Base-by-base conservation (phyloP, 2,888 invertebrate species). In the Dynastes tityus region DNA sequence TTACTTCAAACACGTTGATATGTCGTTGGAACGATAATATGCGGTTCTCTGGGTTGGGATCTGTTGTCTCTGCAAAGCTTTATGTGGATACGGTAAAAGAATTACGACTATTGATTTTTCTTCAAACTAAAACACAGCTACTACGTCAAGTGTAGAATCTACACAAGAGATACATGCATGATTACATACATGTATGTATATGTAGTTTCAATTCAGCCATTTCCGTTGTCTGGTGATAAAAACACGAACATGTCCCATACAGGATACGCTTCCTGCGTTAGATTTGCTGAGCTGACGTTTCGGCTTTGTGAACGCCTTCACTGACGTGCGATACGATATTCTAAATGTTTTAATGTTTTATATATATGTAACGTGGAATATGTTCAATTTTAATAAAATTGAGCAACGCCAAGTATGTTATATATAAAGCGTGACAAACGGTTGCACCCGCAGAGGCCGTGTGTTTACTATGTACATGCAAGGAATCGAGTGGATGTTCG, bases 81-180 rank as follows among this genome's bases (percentile, higher is more conserved):
- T 16, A 5, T 2, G 22, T 16, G 61, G 16, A 61, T 61, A 8
- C 27, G 29, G 22, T 63, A 63, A 63, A 63, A 63, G 29, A 63
- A 27, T 63, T 63, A 63, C 22, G 63, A 9, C 29, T 63, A 63
- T 63, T 29, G 63, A 63, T 29, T 63, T 29, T 63, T 63, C 63
- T 29, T 29, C 63, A 32, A 63, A 32, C 27, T 29, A 5, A 27
- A 63, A 63, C 9, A 63, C 13, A 11, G 16, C 16, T 51, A 5
- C 32, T 8, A 45, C 45, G 45, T 45, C 11, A 32, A 5, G 45
- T 45, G 6, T 37, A 37, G 37, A 37, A 6, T 6, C 37, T 51
- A 16, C 16, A 55, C 55, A 13, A n/a, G 6, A 55, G 16, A 55
- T 16, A 55, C 16, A 13, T 55, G 2, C 13, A n/a, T 55, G 6